These are phyloP conservation scores for Nesometra sesokonis DNA, from an alignment of 35 echinoderm and acorn worm species.

Conservation along the genomic window DNA sequence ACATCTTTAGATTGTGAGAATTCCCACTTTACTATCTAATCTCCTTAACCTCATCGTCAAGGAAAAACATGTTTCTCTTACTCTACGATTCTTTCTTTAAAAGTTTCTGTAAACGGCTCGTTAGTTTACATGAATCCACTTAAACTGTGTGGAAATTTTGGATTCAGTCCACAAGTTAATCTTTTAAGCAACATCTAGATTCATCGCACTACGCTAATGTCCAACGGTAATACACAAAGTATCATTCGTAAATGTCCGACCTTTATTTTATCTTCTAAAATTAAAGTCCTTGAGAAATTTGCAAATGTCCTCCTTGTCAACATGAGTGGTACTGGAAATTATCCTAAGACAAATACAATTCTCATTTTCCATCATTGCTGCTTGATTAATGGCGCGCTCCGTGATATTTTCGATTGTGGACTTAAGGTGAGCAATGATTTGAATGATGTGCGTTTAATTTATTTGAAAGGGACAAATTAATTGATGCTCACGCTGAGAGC, in stretches of 20 bases:
- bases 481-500: not conserved
- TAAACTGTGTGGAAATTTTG: not conserved
- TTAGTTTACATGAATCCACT: not conserved
- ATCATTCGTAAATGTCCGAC: not conserved
- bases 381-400: not conserved
- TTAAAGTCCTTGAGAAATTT: not conserved
- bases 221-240: not conserved
- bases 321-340: not conserved
- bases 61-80: not conserved
- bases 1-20: not conserved
- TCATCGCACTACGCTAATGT: not conserved
- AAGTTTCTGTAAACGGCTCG: not conserved
- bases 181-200: not conserved
- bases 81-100: not conserved
- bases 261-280: not conserved
- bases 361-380: not conserved
- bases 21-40: not conserved
- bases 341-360: conserved; percentile 1
- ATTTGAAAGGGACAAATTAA: not conserved
- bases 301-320: not conserved
- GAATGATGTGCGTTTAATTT: not conserved
- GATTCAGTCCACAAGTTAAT: not conserved
- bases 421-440: not conserved
- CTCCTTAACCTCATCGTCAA: not conserved
- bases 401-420: not conserved